Conservation (phyloP, 2,113 vertebrate species). For the Pantherophis guttatus region DNA sequence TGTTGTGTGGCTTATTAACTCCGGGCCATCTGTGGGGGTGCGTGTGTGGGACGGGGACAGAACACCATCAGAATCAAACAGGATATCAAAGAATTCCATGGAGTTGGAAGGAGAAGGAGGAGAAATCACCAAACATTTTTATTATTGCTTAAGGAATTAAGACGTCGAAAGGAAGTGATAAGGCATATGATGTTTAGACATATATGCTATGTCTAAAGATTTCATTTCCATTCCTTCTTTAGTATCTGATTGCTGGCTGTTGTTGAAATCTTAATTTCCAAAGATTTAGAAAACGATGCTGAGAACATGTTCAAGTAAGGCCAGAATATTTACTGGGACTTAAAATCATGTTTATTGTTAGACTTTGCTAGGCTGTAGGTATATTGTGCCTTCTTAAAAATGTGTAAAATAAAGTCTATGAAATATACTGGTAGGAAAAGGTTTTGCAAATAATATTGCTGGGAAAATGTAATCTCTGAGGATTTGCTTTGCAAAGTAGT, state of each 20-base stretch:
- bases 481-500: slow-evolving; percentile 9
- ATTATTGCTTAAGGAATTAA: neutral
- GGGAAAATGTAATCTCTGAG: neutral
- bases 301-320: neutral
- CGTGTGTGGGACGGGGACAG: no score
- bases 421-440: neutral
- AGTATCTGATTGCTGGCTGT: neutral
- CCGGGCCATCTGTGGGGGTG: no score
- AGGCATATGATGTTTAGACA: neutral
- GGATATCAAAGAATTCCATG: neutral
- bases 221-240: neutral
- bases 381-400: neutral
- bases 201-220: neutral
- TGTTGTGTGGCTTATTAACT: no score
- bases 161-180: neutral
- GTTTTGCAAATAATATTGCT: neutral
- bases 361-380: neutral
- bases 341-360: neutral
- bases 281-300: neutral
- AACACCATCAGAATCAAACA: neutral
- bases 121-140: neutral
- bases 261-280: neutral
- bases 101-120: neutral
- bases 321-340: neutral
- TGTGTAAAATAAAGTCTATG: neutral